Base-by-base conservation (phyloP, 2,797 vertebrate genomes). In the Peromyscus melanophrys region DNA sequence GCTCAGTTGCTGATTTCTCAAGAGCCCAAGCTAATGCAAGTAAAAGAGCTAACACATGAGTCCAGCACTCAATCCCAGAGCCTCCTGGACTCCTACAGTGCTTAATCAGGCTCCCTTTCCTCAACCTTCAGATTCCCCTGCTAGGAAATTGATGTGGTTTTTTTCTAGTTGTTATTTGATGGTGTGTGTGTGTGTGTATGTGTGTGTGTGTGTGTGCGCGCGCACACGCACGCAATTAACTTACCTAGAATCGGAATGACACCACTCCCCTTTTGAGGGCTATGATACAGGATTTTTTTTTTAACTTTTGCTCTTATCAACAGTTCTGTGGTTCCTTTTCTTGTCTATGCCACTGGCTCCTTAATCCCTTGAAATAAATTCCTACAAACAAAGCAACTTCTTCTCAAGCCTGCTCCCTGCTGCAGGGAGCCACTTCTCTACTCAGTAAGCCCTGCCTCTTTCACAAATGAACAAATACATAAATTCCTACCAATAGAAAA, bases 321-420 rank as follows among this genome's bases (percentile, higher is more conserved):
- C 23, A 55, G 19, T 69, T 84, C 27, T 46, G 1, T 49, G 25
- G 57, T 86, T 95, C 4, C 19, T 69, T 37, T 77, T 92, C 46
- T 94, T 59, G 1, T 19, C 31, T 31, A 16, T 63, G 21, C 17
- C 49, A 75, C 10, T 77, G 82, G 19, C 37, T 73, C 88, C 63
- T 77, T 88, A 87, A 85, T 69, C 43, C 29, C 29, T 81, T 93
- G 67, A 46, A 57, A 65, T 84, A 85, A 86, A 89, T 59, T 92
- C 21, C 77, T 92, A 0, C 37, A 86, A 81, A 37, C 73, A 57
- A 49, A 95, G 31, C 21, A 86, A 25, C 43, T 46, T 67, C 10
- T 46, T 46, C 81, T 43, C 13, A 31, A 10, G 1, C 55, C 25
- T 43, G 57, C 4, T 19, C 14, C 8, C 37, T 46, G 16, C 37